A percentile compares a stretch with the other conserved stretches of the same genome.
Evolutionary conservation across 2,797 vertebrate genomes (phyloP).

Genomic region (Todus mexicanus): DNA sequence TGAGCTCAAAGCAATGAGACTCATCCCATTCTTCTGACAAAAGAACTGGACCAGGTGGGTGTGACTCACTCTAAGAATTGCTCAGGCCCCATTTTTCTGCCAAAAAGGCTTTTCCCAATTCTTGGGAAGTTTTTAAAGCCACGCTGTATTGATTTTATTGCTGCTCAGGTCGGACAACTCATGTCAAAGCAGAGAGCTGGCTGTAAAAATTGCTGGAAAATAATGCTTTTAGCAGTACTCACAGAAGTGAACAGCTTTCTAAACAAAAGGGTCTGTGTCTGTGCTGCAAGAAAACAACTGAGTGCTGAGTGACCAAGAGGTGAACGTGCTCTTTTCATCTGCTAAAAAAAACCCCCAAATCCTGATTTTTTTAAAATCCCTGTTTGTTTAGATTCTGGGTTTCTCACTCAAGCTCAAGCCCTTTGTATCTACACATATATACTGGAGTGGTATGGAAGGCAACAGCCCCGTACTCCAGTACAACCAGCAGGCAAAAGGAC

Average conservation of each 20-base stretch:
- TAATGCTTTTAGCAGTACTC: neutral
- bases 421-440: neutral
- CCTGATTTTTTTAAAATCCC: neutral
- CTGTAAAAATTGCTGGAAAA: neutral
- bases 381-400: neutral
- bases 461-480: neutral
- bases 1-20: neutral
- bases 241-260: neutral
- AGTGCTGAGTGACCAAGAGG: neutral
- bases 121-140: neutral
- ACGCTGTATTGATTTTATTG: neutral
- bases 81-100: neutral
- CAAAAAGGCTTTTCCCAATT: neutral
- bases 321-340: neutral
- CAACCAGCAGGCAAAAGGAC: neutral
- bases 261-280: neutral
- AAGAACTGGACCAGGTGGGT: neutral
- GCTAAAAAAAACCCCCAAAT: neutral
- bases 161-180: neutral
- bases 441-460: neutral
- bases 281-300: neutral
- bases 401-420: neutral
- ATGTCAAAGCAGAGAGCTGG: neutral
- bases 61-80: neutral
- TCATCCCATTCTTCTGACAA: neutral